phyloP scores from a whole-genome alignment of 1,140 invertebrate species.

The Drosophila tani region DNA sequence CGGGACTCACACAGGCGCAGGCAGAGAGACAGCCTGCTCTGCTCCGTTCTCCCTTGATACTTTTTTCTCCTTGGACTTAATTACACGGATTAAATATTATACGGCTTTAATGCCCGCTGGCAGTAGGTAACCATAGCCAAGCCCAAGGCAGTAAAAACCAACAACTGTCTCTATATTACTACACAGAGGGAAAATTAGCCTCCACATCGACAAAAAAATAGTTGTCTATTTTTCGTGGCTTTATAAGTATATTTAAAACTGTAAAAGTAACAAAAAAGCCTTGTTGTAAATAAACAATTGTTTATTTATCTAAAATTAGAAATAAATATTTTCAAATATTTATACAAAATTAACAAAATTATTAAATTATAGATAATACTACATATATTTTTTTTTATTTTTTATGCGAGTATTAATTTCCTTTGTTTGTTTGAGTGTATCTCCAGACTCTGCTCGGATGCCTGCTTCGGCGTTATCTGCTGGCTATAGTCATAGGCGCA shows the following conservation, averaged over 20 bases:
- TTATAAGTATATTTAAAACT: too few species aligned
- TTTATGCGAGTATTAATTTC: too few species aligned
- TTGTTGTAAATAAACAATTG: too few species aligned
- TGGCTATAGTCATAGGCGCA: conserved; percentile 43
- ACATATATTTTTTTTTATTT: not conserved
- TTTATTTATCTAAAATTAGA: too few species aligned
- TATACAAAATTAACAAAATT: not conserved
- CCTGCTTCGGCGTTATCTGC: conserved; percentile 51
- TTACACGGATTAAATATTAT: conserved; percentile 82
- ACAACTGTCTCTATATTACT: conserved; percentile 26
- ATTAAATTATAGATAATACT: not conserved
- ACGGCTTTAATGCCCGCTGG: conserved; percentile 71
- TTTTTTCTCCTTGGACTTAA: conserved; percentile 78
- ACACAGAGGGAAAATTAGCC: not conserved
- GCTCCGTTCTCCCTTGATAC: conserved; percentile 42
- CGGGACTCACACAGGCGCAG: conserved; percentile 34
- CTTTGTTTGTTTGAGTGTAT: conserved; percentile 1
- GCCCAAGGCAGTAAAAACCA: conserved; percentile 46
- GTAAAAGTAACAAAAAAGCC: too few species aligned
- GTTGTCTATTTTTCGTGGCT: too few species aligned
- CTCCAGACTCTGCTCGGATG: conserved; percentile 9
- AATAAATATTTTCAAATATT: too few species aligned
- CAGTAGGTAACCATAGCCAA: conserved; percentile 53
- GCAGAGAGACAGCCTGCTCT: conserved; percentile 19
- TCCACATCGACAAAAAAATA: too few species aligned